Evolutionary conservation across 2,113 vertebrate genomes (phyloP).

Genomic region (Platycercus adscitus): DNA sequence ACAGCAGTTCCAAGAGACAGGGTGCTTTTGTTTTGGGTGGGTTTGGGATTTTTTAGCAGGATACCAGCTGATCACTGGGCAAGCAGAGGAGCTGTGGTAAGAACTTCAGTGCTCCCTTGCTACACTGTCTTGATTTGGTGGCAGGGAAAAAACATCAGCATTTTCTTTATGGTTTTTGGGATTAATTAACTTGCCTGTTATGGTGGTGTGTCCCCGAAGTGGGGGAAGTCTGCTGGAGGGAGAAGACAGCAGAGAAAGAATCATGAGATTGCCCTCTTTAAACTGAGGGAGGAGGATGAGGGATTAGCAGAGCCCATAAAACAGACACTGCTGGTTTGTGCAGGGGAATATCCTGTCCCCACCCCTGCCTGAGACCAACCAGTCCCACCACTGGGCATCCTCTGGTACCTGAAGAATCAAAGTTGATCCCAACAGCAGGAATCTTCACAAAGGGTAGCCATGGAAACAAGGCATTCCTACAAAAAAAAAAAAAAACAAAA

Average conservation of each 20-base stretch:
- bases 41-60: background rate
- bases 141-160: background rate
- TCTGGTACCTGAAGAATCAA: background rate
- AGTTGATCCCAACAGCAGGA: background rate
- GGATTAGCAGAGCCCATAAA: background rate
- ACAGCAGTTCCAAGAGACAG: background rate
- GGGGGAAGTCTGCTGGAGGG: background rate
- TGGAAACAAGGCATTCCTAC: background rate
- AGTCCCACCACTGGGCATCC: background rate
- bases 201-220: background rate
- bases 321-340: background rate
- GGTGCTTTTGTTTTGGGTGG: background rate
- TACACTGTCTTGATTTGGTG: background rate
- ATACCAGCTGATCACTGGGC: background rate
- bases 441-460: background rate
- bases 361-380: background rate
- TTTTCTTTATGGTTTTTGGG: background rate
- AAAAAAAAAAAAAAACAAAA: background rate
- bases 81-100: background rate
- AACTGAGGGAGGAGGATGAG: background rate
- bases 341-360: background rate
- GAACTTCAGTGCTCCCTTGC: background rate
- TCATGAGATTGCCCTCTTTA: background rate
- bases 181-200: background rate
- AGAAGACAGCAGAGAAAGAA: background rate